Conservation (phyloP, 2,888 invertebrate genomes). For the Acanthosepion esculentum region DNA sequence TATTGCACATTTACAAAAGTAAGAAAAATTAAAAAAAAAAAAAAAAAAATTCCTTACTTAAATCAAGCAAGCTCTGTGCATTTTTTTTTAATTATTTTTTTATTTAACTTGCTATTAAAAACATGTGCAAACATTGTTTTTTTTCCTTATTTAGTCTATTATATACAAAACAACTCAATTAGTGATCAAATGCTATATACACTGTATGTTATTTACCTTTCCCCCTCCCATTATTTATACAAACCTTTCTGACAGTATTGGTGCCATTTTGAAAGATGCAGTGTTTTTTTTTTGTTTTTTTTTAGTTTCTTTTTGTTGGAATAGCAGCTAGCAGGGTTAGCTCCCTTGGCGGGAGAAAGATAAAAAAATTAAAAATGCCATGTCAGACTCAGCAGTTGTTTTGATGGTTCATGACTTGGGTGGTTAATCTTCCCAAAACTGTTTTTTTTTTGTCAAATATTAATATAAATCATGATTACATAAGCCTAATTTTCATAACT, state of each 20-base stretch:
- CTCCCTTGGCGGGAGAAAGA: background rate
- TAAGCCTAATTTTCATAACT: background rate
- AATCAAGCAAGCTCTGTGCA: constrained; percentile 45
- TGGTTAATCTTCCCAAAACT: background rate
- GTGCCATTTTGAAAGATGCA: background rate
- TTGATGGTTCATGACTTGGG: background rate
- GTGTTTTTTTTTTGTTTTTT: background rate
- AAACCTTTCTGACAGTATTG: background rate
- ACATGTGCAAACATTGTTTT: constrained; percentile 42
- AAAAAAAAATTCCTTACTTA: background rate
- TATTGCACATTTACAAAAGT: constrained; percentile 45
- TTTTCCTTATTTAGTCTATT: background rate
- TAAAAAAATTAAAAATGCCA: background rate
- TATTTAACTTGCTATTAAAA: constrained; percentile 25
- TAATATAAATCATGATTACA: background rate
- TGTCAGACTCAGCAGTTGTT: background rate
- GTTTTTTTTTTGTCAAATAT: no score
- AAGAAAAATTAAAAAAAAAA: background rate
- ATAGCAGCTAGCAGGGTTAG: background rate
- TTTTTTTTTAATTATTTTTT: background rate
- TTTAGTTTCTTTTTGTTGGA: background rate
- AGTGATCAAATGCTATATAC: background rate
- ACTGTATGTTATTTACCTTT: background rate
- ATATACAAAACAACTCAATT: background rate
- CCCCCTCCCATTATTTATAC: background rate